phyloP scores from a whole-genome alignment of 2,888 invertebrate species.

The Pristionchus japonicus region DNA sequence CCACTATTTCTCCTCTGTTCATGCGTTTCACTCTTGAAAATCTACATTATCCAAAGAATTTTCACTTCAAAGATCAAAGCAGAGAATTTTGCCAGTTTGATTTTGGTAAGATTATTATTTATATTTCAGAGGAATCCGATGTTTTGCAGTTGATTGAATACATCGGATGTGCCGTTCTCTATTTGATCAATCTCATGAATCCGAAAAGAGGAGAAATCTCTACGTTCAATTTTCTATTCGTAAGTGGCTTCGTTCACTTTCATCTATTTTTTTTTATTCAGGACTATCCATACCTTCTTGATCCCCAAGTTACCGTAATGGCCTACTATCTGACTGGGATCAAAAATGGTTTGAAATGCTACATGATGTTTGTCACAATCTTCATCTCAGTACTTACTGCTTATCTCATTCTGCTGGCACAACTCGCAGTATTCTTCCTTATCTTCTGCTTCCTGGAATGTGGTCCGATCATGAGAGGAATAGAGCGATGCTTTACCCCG shows the following conservation, averaged over 20 bases:
- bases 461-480: not conserved
- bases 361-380: not conserved
- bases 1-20: not conserved
- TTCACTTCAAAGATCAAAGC: constrained; percentile 7
- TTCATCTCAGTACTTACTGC: not conserved
- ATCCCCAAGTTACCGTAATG: not conserved
- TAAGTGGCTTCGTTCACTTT: not conserved
- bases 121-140: not conserved
- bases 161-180: not conserved
- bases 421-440: not conserved
- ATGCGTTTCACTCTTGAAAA: not conserved
- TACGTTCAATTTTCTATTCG: not conserved
- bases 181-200: not conserved
- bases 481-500: not conserved
- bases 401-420: not conserved
- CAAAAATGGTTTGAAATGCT: not conserved
- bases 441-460: constrained; percentile 12
- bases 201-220: not conserved
- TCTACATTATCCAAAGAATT: constrained; percentile 24
- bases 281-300: not conserved
- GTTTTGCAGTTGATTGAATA: not conserved
- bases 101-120: not conserved
- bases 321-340: not conserved
- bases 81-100: not conserved
- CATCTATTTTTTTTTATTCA: not conserved